These are phyloP conservation scores for Atta colombica DNA, from an alignment of 1,140 invertebrate species.

Conservation along the genomic window DNA sequence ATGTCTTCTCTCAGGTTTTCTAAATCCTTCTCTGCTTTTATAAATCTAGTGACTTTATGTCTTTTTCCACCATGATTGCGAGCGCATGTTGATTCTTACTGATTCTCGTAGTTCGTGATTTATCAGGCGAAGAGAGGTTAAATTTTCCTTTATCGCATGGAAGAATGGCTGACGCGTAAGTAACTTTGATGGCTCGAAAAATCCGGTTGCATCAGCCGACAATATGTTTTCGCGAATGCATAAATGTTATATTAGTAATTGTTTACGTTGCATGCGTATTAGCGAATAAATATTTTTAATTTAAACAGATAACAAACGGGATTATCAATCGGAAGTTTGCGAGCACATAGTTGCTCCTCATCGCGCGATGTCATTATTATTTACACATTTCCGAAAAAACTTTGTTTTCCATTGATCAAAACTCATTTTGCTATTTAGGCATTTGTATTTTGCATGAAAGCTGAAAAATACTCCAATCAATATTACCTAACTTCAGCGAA, in stretches of 20 bases:
- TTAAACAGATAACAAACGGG: neutral
- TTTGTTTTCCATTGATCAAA: neutral
- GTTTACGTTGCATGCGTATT: neutral
- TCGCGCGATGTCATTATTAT: neutral
- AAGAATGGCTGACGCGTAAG: slow-evolving; percentile 82
- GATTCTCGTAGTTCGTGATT: no score
- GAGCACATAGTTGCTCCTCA: neutral
- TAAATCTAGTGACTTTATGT: no score
- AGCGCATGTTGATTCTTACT: no score
- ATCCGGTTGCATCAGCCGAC: slow-evolving; percentile 77
- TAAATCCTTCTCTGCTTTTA: no score
- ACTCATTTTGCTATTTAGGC: neutral
- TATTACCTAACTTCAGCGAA: slow-evolving; percentile 13
- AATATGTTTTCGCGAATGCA: neutral
- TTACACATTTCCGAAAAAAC: neutral
- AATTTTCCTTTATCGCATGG: slow-evolving; percentile 70
- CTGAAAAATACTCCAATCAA: slow-evolving; percentile 18
- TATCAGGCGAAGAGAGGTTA: neutral
- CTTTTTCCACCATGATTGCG: no score
- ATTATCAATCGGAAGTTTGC: neutral
- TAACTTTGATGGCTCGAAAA: slow-evolving; percentile 59
- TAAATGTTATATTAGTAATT: slow-evolving; percentile 20
- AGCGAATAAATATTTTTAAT: slow-evolving; percentile 24
- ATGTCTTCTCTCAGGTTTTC: no score
- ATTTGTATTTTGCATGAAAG: neutral